phyloP scores from a whole-genome alignment of 2,113 vertebrate species.

The Pterophyllum scalare region DNA sequence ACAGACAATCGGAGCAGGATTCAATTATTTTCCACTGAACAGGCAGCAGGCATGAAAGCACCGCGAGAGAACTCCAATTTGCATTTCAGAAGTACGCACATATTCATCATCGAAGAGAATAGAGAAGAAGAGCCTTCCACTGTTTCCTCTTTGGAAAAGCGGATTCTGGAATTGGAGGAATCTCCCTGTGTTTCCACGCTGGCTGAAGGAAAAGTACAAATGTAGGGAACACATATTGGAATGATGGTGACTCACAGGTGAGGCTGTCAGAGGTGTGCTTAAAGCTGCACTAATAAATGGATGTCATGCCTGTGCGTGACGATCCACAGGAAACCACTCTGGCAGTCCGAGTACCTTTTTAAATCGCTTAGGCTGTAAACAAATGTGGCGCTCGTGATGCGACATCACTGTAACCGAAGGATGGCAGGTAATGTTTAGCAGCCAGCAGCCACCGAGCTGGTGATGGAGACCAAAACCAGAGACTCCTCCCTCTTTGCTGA shows the following conservation, averaged over 20 bases:
- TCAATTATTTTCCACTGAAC: background rate
- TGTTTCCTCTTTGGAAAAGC: background rate
- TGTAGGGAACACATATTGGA: conserved; percentile 24
- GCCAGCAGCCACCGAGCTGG: background rate
- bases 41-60: background rate
- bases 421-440: accelerated
- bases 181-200: conserved; percentile 11
- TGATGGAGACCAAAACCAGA: background rate
- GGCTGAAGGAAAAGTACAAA: background rate
- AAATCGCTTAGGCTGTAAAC: background rate
- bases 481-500: background rate
- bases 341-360: background rate
- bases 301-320: background rate
- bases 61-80: background rate
- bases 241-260: conserved; percentile 11
- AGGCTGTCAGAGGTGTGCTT: background rate
- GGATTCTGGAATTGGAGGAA: background rate
- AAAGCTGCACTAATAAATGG: background rate
- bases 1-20: background rate
- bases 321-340: background rate
- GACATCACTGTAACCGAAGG: accelerated
- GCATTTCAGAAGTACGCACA: background rate
- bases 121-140: background rate
- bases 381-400: background rate
- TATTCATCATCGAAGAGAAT: background rate